Conservation (phyloP, 1,140 invertebrate genomes). For the Lerema accius region DNA sequence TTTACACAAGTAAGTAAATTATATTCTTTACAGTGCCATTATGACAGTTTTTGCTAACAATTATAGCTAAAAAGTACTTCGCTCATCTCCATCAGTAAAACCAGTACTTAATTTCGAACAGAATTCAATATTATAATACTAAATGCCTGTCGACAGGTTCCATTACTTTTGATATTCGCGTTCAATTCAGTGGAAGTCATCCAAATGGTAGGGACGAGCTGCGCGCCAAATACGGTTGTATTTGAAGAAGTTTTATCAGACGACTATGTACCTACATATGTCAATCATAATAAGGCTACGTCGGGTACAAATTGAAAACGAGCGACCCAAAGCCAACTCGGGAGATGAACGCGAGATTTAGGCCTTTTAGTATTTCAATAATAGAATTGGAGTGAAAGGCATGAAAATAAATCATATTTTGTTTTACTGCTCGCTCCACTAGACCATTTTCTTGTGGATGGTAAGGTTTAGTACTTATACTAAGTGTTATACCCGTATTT, state of each 20-base stretch:
- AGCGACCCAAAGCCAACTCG: neutral
- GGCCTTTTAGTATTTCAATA: too few relatives aligned
- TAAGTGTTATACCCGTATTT: too few relatives aligned
- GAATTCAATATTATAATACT: conserved; percentile 30
- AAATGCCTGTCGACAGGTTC: conserved; percentile 31
- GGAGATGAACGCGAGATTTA: conserved; percentile 10
- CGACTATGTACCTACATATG: conserved; percentile 4
- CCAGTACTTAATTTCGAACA: neutral
- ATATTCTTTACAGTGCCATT: too few relatives aligned
- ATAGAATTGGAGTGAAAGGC: too few relatives aligned
- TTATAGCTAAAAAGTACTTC: too few relatives aligned
- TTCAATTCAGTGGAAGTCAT: conserved; percentile 25
- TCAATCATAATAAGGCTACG: conserved; percentile 7
- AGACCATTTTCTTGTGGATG: too few relatives aligned
- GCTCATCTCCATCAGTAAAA: neutral
- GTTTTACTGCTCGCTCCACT: too few relatives aligned
- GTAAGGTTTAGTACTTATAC: too few relatives aligned
- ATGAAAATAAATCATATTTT: too few relatives aligned
- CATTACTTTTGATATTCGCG: conserved; percentile 33
- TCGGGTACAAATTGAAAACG: conserved; percentile 4
- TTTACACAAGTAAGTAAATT: too few relatives aligned
- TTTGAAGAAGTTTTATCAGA: conserved; percentile 8
- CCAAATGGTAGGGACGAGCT: conserved; percentile 2
- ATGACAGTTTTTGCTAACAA: too few relatives aligned
- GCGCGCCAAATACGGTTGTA: conserved; percentile 5